phyloP scores from a whole-genome alignment of 2,888 invertebrate genomes.

The Helleia helle region DNA sequence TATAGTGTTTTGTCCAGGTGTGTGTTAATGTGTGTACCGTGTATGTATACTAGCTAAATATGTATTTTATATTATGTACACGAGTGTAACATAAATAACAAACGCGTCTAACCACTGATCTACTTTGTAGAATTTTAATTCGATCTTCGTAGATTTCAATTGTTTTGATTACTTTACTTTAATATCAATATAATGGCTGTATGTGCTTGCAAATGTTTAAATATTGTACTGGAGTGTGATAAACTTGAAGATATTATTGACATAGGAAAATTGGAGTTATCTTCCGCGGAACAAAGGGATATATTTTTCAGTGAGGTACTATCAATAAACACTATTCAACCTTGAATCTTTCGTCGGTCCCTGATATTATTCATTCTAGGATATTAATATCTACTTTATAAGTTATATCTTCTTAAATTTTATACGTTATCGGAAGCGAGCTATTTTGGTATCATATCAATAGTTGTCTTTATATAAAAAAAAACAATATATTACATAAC shows the following conservation, averaged over 20 bases:
- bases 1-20: slow-evolving; percentile 10
- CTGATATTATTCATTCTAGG: neutral
- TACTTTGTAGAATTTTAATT: slow-evolving; percentile 37
- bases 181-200: slow-evolving; percentile 62
- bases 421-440: neutral
- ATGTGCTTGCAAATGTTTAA: slow-evolving; percentile 84
- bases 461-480: neutral
- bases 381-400: neutral
- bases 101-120: slow-evolving; percentile 38
- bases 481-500: slow-evolving; percentile 6
- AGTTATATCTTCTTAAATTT: neutral
- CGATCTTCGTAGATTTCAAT: slow-evolving; percentile 47
- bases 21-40: slow-evolving; percentile 30
- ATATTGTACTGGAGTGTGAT: slow-evolving; percentile 78
- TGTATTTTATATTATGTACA: slow-evolving; percentile 10
- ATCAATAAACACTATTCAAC: slow-evolving; percentile 61
- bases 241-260: slow-evolving; percentile 72
- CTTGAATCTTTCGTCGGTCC: slow-evolving; percentile 35
- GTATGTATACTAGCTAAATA: slow-evolving; percentile 15
- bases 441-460: slow-evolving; percentile 3
- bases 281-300: slow-evolving; percentile 75
- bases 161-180: slow-evolving; percentile 33
- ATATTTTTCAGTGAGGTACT: slow-evolving; percentile 79
- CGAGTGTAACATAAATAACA: slow-evolving; percentile 23
- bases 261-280: slow-evolving; percentile 71